phyloP scores from a whole-genome alignment of 2,797 vertebrate species.

The Hippopotamyrus pictus region DNA sequence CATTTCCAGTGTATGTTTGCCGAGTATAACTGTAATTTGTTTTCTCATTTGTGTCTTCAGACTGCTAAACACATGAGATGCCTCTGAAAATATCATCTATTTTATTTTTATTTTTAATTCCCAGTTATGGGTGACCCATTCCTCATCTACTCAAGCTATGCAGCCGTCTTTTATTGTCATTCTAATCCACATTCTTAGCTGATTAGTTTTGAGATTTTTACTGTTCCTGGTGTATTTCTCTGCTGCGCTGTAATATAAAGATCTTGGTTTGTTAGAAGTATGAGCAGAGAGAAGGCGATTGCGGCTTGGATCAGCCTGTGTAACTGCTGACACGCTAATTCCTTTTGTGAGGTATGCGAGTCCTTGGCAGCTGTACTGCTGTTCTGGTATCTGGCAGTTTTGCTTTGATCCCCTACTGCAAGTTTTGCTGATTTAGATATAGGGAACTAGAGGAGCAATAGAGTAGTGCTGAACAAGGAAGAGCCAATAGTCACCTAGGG shows the following conservation, averaged over 20 bases:
- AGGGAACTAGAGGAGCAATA: not conserved
- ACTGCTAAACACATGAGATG: slow-evolving; percentile 22
- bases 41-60: not conserved
- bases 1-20: not conserved
- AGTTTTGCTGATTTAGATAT: not conserved
- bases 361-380: not conserved
- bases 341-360: slow-evolving; percentile 51
- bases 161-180: not conserved
- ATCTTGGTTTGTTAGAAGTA: not conserved
- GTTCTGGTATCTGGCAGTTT: not conserved
- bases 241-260: slow-evolving; percentile 5
- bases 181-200: not conserved
- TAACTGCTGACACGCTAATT: slow-evolving; percentile 25
- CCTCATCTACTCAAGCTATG: slow-evolving; percentile 21
- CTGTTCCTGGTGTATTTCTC: not conserved
- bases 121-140: slow-evolving; percentile 34
- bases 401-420: not conserved
- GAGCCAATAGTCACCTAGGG: not conserved
- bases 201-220: not conserved
- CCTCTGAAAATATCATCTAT: slow-evolving; percentile 34
- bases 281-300: not conserved
- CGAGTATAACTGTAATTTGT: not conserved
- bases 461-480: not conserved
- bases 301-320: not conserved
- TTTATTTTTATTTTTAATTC: slow-evolving; percentile 13